Conservation (phyloP, 1,140 invertebrate species). For the Brachionus paranguensis region DNA sequence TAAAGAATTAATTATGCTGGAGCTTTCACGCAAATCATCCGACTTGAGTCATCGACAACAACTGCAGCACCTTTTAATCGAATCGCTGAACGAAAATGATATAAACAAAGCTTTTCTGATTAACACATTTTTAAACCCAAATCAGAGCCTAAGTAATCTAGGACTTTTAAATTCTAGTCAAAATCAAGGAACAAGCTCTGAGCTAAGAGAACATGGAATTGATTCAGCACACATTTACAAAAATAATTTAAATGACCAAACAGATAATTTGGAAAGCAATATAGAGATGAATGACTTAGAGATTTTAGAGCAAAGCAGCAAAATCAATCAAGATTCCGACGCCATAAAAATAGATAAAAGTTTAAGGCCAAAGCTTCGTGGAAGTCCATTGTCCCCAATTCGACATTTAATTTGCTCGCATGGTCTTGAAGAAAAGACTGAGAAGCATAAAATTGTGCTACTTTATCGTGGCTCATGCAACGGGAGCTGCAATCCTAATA, state of each 20-base stretch:
- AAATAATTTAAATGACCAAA: neutral
- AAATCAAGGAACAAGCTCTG: neutral
- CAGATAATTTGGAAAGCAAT: neutral
- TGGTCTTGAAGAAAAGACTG: slow-evolving; percentile 18
- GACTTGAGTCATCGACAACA: slow-evolving; percentile 1
- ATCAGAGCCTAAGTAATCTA: neutral
- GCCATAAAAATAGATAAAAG: neutral
- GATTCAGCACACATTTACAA: neutral
- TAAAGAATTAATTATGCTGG: neutral
- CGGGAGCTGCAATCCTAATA: neutral
- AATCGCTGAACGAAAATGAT: slow-evolving; percentile 3
- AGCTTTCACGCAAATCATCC: neutral
- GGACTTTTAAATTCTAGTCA: neutral
- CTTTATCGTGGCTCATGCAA: slow-evolving; percentile 5
- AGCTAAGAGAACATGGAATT: neutral
- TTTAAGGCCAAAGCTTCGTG: neutral
- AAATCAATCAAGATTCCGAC: neutral
- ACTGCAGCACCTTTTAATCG: neutral
- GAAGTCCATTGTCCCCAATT: slow-evolving; percentile 1
- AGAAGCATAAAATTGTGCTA: neutral
- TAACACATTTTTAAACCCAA: neutral
- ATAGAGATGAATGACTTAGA: neutral
- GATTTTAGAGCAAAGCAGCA: neutral
- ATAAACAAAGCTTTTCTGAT: neutral
- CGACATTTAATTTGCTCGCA: slow-evolving; percentile 32